Percentiles rank a stretch among this genome's conserved stretches.
phyloP scores from a whole-genome alignment of 2,888 invertebrate genomes.

The Stenoptilia bipunctidactyla region DNA sequence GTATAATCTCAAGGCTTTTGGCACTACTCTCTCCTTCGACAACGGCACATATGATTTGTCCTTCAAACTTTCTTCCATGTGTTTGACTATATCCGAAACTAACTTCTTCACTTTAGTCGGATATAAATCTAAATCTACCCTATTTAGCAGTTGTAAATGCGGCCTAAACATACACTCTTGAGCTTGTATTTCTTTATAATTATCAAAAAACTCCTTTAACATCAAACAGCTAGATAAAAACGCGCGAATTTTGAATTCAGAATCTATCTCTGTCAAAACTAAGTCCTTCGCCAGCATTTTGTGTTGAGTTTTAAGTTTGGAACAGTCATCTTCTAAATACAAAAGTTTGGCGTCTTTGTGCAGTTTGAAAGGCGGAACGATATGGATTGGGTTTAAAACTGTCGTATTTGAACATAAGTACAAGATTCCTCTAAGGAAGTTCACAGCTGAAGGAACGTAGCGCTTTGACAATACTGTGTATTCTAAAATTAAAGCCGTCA shows the following conservation, averaged over 20 bases:
- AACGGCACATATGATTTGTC: slow-evolving; percentile 71
- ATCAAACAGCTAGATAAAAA: slow-evolving; percentile 69
- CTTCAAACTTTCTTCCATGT: slow-evolving; percentile 60
- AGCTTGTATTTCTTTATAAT: slow-evolving; percentile 52
- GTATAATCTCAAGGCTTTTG: slow-evolving; percentile 84
- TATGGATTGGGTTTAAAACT: slow-evolving; percentile 70
- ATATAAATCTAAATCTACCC: slow-evolving; percentile 72
- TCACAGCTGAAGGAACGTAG: slow-evolving; percentile 83
- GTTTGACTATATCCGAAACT: slow-evolving; percentile 46
- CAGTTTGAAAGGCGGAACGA: slow-evolving; percentile 77
- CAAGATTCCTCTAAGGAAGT: slow-evolving; percentile 82
- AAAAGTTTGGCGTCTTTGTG: slow-evolving; percentile 67
- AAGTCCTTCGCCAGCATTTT: slow-evolving; percentile 73
- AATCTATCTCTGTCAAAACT: slow-evolving; percentile 52
- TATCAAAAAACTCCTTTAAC: slow-evolving; percentile 69
- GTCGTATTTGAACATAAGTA: slow-evolving; percentile 77
- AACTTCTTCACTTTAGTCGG: slow-evolving; percentile 66
- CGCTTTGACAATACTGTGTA: slow-evolving; percentile 84
- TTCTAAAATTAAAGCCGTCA: slow-evolving; percentile 82
- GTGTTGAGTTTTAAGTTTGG: slow-evolving; percentile 32
- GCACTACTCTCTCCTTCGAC: slow-evolving; percentile 75
- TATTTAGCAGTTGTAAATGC: slow-evolving; percentile 65
- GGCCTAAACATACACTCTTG: slow-evolving; percentile 64
- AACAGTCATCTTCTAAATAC: slow-evolving; percentile 65
- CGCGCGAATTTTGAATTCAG: slow-evolving; percentile 76